Evolutionary conservation across 1,140 invertebrate genomes (phyloP), one percentile per base, ranked within the genome.

Genomic region (Ceratitis capitata): DNA sequence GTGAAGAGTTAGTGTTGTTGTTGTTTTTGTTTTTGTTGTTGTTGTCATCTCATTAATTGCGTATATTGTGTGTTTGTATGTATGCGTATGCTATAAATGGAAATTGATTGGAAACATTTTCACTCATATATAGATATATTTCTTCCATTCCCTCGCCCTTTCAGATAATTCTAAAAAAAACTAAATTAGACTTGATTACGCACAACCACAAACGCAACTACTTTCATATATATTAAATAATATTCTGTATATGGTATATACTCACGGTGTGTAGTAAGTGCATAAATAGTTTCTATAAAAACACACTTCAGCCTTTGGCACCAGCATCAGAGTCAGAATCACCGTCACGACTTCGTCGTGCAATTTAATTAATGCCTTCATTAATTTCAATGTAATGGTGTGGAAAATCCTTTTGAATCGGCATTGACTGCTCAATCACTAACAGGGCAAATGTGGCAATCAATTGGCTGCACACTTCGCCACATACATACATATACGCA

Each of bases 81-180:
- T 14, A 16, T 16, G 1, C 29, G 1, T 47, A n/a, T 26, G 45
- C 69, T 45, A 19, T 35, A 45, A 78, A 78, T 78, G n/a, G 19
- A 35, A 78, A 78, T 78, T 78, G 69, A 78, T 78, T 78, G 35
- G 69, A 78, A 78, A 78, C 69, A 45, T 78, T 45, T 78, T 32
- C 39, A 78, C 2, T n/a, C n/a, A n/a, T n/a, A n/a, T n/a, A n/a
- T n/a, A n/a, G n/a, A n/a, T n/a, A n/a, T n/a, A n/a, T n/a, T n/a
- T n/a, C 39, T 23, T 42, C 32, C 29, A 64, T 29, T 23, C 0
- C 32, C 19, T 64, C 23, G 3, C 32, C 58, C 29, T 32, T 3
- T 64, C 29, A 64, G 12, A 26, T 26, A 12, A 35, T 78, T 23
- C 19, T 45, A 78, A 45, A 78, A 78, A 45, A 78, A 69, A 32